Base-by-base conservation (phyloP, 2,888 invertebrate genomes). In the Dinocampus coccinellae region DNA sequence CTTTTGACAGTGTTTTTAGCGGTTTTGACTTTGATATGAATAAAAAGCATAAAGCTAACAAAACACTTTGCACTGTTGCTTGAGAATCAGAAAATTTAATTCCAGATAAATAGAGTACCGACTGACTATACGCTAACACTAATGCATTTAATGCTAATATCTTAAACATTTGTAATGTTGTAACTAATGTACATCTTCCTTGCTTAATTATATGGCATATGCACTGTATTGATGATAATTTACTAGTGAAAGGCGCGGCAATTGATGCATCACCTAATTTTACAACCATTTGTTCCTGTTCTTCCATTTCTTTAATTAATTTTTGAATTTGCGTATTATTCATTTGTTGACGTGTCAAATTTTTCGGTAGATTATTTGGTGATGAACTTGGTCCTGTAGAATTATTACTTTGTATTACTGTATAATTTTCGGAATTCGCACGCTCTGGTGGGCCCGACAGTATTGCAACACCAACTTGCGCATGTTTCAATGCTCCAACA, bases 161-260 rank as follows among this genome's bases (percentile, higher is more conserved):
- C 90, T 99, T 99, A 89, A 99, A 99, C 99, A 99, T 99, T 89
- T 99, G 99, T 73, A 99, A 90, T 0, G 99, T 99, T 0, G 99
- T 99, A 22, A 99, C 99, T 73, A 99, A 89, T 0, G 99, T 99
- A 87, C 99, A 99, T 24, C 99, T 93, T 0, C 99, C 99, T 90
- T 99, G 99, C 87, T 99, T 99, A 83, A 99, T 98, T 75, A 99
- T 96, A 89, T 99, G 98, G 85, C 98, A 99, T 83, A 99, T 96
- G 88, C 98, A 97, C 84, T 94, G 92, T 85, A 98, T 97, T 52
- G 98, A 98, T 7, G 98, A 97, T 75, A 97, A 91, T 88, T 97
- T 97, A 82, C 98, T 98, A 0, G 99, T 99, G 85, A 99, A 99
- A 0, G 99, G 99, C 2, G 99, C 98, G 0, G 99, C 99, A 72